A percentile compares a stretch with the other conserved stretches of the same genome.
Conservation (phyloP, 1,140 invertebrate species). For the Ceratosolen solmsi region DNA sequence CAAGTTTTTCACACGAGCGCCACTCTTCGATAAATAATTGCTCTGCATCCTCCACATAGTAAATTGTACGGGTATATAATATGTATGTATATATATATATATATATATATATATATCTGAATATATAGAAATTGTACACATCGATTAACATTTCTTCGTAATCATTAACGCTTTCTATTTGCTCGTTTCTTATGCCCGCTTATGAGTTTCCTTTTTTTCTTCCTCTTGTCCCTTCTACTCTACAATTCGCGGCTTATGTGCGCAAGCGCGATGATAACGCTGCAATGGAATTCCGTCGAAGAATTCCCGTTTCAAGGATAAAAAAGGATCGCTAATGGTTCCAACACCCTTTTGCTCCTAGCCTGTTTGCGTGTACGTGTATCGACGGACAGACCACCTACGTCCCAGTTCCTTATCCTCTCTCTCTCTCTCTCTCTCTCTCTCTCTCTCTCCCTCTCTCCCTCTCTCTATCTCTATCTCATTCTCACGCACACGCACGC, state of each 20-base stretch:
- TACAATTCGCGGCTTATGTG: constrained; percentile 1
- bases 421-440: background rate
- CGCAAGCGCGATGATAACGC: constrained; percentile 61
- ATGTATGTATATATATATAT: background rate
- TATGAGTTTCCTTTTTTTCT: constrained; percentile 1
- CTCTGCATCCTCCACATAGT: background rate
- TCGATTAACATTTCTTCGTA: constrained; percentile 48
- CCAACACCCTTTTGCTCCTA: constrained; percentile 66
- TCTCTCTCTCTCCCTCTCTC: constrained; percentile 41
- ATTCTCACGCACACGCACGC: too few species aligned
- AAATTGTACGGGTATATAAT: background rate
- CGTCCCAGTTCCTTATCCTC: constrained; percentile 55
- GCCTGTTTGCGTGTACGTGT: background rate
- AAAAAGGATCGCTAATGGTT: constrained; percentile 71
- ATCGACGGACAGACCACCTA: constrained; percentile 60
- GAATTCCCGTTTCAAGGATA: constrained; percentile 64
- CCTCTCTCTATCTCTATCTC: background rate
- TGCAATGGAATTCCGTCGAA: constrained; percentile 62
- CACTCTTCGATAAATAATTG: constrained; percentile 34
- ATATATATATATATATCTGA: background rate
- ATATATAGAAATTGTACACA: constrained; percentile 29
- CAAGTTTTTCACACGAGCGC: background rate
- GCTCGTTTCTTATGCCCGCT: background rate
- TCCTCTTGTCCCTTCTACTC: background rate
- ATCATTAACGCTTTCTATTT: constrained; percentile 45